Evolutionary conservation across 2,888 invertebrate genomes (phyloP), one percentile per base, ranked within the genome.

Genomic region (Dascillus cervinus): DNA sequence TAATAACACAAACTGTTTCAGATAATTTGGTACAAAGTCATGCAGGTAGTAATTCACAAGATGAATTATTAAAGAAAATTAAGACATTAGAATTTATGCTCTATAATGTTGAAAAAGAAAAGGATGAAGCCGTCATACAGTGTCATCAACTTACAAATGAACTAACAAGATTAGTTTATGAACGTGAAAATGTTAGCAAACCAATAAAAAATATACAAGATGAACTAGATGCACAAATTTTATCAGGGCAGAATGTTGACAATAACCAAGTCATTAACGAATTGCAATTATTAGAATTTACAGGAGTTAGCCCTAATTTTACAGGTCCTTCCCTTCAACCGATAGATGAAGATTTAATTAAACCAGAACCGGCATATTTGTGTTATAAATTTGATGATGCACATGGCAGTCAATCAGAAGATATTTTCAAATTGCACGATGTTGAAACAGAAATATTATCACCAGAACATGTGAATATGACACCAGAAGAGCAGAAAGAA

Each of bases 41-140:
- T n/a, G n/a, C 8, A 6, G 17, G 17, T 26, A 37, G 49, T 37
- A 50, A 52, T 28, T 50, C 47, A 2, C 61, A 61, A 28, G 52
- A 54, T 25, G 51, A 56, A 13, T 41, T 66, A 3, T 42, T 56
- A 10, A 49, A 55, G 2, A 65, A 64, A 51, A 51, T 67, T 3
- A 57, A 59, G 39, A 55, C 59, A 2, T 39, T 70, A 9, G 61
- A 66, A 37, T 60, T 60, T 15, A 59, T 66, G 35, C 49, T 70
- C 20, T 63, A 60, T 23, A 58, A 58, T 33, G 49, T 56, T 2
- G 64, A 66, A 39, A 55, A 60, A 45, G 63, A 64, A 44, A 64
- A 63, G 31, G 58, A 64, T 13, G 55, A 58, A 25, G 53, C 63
- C 8, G 32, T 61, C 13, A 32, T 45, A 4, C 60, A 64, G 43